Evolutionary conservation across 2,113 vertebrate genomes (phyloP).

Genomic region (Choloepus hoffmanni): DNA sequence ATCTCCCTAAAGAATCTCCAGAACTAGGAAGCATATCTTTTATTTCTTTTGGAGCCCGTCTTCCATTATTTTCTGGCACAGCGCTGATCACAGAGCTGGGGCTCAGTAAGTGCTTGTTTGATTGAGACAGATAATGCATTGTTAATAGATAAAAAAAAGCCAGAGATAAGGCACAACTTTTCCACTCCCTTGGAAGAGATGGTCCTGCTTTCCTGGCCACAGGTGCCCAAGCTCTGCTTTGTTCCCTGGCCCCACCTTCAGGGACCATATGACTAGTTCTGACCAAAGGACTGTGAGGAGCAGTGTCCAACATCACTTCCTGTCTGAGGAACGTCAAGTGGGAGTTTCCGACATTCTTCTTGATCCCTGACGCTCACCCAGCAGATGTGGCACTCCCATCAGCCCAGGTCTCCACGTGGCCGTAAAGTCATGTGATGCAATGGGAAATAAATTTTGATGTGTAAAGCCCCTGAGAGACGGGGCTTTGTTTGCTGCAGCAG

Average conservation of each 20-base stretch:
- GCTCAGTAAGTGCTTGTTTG: constrained; percentile 53
- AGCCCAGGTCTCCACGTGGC: neutral
- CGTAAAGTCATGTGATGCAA: neutral
- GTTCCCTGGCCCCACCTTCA: neutral
- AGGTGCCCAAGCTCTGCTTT: neutral
- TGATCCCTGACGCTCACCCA: neutral
- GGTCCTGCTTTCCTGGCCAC: neutral
- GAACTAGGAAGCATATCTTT: constrained; percentile 7
- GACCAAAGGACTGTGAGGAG: neutral
- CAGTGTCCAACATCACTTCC: neutral
- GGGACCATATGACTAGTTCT: neutral
- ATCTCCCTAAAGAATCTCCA: constrained; percentile 53
- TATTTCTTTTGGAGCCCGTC: constrained; percentile 70
- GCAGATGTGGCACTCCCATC: neutral
- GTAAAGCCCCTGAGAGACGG: neutral
- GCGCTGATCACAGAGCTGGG: neutral
- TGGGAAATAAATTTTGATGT: neutral
- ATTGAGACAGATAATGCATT: constrained; percentile 62
- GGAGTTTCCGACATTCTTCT: neutral
- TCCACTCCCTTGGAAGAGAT: neutral
- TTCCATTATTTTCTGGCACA: constrained; percentile 75
- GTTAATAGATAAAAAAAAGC: constrained; percentile 60
- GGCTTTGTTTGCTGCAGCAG: neutral
- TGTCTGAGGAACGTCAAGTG: neutral
- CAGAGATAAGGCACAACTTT: constrained; percentile 15